Base-by-base conservation (phyloP, 1,140 invertebrate species). In the Zaprionus ghesquierei region DNA sequence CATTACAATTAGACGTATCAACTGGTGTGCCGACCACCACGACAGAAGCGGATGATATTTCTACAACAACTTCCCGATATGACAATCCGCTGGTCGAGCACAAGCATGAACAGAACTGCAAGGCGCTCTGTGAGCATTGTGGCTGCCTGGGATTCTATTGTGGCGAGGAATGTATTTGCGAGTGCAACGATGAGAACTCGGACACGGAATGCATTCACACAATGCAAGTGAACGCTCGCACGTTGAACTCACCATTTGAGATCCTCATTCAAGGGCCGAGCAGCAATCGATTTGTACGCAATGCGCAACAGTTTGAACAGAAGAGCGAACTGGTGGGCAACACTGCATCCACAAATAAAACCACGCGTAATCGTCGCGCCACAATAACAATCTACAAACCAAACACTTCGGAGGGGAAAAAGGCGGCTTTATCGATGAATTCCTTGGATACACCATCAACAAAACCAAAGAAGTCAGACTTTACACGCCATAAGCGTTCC, bases 141-240 rank as follows among this genome's bases (percentile, higher is more conserved):
- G 84, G 90, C 2, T 92, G 91, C 59, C 29, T 90, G 46, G 90
- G 90, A 5, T 92, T 92, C 71, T 92, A 92, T 51, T 92, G 91
- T 13, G 91, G 90, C 0, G 91, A 92, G 59, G 90, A 92, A 64
- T 92, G 91, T 41, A 82, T 92, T 5, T 92, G 91, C 55, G 91
- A 92, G 53, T 92, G 90, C 55, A 91, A 92, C 60, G 70, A 90
- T 12, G 87, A 87, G 1, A 81, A 81, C 54, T 91, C 82, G 1
- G 80, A 92, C 41, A 90, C 81, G 0, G 79, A 91, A 44, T 92
- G 91, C 44, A 84, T 92, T 4, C 76, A 71, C 10, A 76, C 80
- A 6, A 91, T 92, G 86, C 87, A 92, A 50, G 50, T 31, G 13
- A 86, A 90, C 15, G 91, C 91, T 0, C 70, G 76, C 25, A 69